Base-by-base conservation (phyloP, 1,140 invertebrate genomes). In the Bathynomus jamesi region DNA sequence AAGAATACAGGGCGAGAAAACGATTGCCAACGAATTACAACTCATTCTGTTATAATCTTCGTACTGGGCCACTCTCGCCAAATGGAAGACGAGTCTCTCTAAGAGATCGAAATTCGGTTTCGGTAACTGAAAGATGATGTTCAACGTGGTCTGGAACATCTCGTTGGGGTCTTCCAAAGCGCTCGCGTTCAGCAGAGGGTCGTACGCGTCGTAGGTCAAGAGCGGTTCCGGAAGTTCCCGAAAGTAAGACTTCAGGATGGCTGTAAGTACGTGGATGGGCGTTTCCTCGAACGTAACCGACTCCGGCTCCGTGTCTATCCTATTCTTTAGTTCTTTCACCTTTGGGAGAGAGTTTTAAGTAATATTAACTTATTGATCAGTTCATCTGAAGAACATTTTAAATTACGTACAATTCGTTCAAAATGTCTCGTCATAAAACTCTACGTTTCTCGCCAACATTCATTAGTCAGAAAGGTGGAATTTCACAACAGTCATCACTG, bases 1-100 rank as follows among this genome's bases (percentile, higher is more conserved):
- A 69, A 98, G 83, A 66, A 98, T 91, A 82, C 94, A 96, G 7
- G 95, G 95, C 11, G 94, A 94, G 84, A 97, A 97, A 61, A 98
- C 93, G 76, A 97, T 95, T 21, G 95, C 93, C 67, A 98, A 83
- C 53, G 93, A 91, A 78, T 91, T 92, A 0, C 92, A 86, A 75
- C 89, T 92, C 95, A 98, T 98, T 71, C 92, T 88, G 83, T 97
- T 98, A 70, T 89, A 89, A 31, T 91, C 86, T 83, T 96, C 94
- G 78, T 93, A 89, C 21, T 90, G 83, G 0, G 93, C 92, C 0
- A 96, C 92, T 75, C 87, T 87, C 0, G 94, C 93, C 76, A 98
- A 82, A 83, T 98, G 95, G 79, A 96, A 96, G 79, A 96, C 91
- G 61, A 98, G 82, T 74, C 95, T 85, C 82, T 97, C 94, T 84